Percentiles rank a stretch among this genome's conserved stretches.
Conservation (phyloP, 2,113 vertebrate genomes). For the Prunella himalayana region DNA sequence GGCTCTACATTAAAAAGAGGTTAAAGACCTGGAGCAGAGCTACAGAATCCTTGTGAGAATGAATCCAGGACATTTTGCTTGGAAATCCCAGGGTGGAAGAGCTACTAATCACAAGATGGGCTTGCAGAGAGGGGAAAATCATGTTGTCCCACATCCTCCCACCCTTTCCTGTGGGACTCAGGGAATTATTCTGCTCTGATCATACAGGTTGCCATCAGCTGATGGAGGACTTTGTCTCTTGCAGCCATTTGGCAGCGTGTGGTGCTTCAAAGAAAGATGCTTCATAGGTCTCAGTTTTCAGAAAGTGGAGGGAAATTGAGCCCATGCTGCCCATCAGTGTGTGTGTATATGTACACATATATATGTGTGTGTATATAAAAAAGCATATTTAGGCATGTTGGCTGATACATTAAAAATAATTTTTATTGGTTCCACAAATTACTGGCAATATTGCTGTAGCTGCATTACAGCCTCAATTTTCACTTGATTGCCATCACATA, state of each 20-base stretch:
- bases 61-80: background rate
- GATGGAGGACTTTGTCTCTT: background rate
- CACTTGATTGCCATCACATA: slow-evolving; percentile 53
- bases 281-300: background rate
- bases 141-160: background rate
- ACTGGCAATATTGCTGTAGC: background rate
- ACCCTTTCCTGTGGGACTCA: background rate
- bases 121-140: background rate
- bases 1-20: background rate
- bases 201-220: background rate
- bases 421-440: slow-evolving; percentile 10
- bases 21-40: background rate
- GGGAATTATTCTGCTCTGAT: background rate
- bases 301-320: background rate
- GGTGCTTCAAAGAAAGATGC: background rate
- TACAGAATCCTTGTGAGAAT: background rate
- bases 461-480: slow-evolving; percentile 30
- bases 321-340: background rate
- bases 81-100: background rate
- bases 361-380: background rate
- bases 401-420: slow-evolving; percentile 5
- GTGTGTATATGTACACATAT: background rate
- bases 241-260: background rate
- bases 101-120: background rate
- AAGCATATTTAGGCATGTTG: background rate